Percentiles rank a stretch among this genome's conserved stretches.
Conservation (phyloP, 2,797 vertebrate genomes). For the Scolopax bukidnonensis region DNA sequence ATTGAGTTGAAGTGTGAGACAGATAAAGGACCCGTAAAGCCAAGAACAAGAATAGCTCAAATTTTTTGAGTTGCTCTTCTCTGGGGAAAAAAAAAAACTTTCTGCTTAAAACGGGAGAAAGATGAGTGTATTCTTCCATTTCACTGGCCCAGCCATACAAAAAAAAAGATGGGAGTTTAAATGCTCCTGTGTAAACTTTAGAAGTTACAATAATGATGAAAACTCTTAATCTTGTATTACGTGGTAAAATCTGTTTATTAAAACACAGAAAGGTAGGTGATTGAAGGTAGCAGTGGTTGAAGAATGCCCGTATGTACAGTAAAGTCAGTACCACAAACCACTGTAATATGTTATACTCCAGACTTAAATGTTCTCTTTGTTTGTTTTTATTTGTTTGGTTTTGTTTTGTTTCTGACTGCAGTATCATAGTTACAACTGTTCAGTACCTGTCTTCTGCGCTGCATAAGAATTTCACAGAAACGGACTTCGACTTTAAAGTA, state of each 20-base stretch:
- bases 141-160: background rate
- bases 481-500: conserved; percentile 99
- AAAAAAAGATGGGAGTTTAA: background rate
- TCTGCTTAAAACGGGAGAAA: background rate
- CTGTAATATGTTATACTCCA: background rate
- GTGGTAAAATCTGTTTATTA: background rate
- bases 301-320: accelerated
- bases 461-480: conserved; percentile 98
- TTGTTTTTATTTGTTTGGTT: background rate
- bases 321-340: background rate
- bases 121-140: background rate
- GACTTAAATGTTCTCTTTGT: background rate
- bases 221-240: background rate
- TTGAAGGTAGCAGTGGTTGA: background rate
- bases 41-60: background rate
- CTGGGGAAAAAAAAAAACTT: background rate
- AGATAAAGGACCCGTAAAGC: background rate
- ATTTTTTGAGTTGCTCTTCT: background rate
- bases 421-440: conserved; percentile 96
- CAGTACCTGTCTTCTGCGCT: conserved; percentile 96
- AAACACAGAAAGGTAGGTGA: background rate
- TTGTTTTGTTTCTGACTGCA: conserved; percentile 75
- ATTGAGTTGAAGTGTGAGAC: background rate
- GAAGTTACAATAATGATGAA: background rate
- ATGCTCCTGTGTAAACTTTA: background rate